Evolutionary conservation across 2,888 invertebrate genomes (phyloP), one percentile per base, ranked within the genome.

Genomic region (Lycaena phlaeas): DNA sequence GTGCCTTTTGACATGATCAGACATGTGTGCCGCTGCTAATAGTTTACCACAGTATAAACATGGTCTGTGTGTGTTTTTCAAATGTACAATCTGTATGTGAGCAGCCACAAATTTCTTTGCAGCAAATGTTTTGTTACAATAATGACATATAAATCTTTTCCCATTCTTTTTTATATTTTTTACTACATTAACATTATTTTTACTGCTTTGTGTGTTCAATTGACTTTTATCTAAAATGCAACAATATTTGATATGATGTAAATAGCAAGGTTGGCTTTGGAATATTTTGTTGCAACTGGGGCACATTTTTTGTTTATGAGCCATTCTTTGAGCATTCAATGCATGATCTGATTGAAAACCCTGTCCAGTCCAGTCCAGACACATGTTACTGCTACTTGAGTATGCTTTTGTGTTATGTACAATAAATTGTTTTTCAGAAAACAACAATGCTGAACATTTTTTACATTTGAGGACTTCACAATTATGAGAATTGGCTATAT

Each of bases 21-120:
- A 55, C 81, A 82, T 81, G 36, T 72, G 74, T 0, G 78, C 81
- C 0, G 76, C 61, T 0, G 81, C 76, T 1, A 76, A 54, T 0
- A 59, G 29, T 45, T 81, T 81, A 0, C 78, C 81, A 10, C 82
- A 82, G 46, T 72, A 62, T 1, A 53, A 45, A 40, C 82, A 82
- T 0, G 78, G 73, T 14, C 57, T 53, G 31, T 81, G 81, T 0
- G 81, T 79, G 27, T 67, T 69, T 43, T 68, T 79, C 46, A 63
- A 62, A 38, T 82, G 82, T 0, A 81, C 78, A 5, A 74, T 78
- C 48, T 76, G 71, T n/a, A 82, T 81, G 17, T 82, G 82, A 1
- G 81, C 72, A 0, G 61, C 54, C 0, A 82, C 59, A 38, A 69
- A 75, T 22, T 68, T 77, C 46, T 76, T 81, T 0, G 67, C 71